Evolutionary conservation across 2,888 invertebrate species (phyloP).

Genomic region (Noctua fimbriata): DNA sequence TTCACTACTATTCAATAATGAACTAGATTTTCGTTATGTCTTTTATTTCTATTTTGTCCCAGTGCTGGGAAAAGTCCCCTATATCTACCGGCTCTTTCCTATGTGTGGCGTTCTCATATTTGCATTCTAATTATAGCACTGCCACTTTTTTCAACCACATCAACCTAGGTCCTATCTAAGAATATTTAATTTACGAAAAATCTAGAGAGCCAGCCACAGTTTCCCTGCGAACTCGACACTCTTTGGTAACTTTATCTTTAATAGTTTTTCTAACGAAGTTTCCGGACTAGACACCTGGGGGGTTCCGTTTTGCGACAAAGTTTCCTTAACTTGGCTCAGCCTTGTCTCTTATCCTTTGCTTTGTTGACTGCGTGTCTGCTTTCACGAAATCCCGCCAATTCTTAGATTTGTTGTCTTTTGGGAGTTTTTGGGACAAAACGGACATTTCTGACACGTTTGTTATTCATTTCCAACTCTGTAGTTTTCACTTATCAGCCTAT

Average conservation of each 20-base stretch:
- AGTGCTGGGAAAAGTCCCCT: neutral
- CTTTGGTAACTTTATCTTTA: conserved; percentile 35
- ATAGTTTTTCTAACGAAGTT: conserved; percentile 43
- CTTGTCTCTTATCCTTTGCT: conserved; percentile 31
- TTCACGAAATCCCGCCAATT: conserved; percentile 24
- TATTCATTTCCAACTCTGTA: neutral
- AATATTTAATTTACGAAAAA: conserved; percentile 4
- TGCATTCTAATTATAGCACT: neutral
- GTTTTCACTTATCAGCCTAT: neutral
- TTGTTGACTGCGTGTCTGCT: conserved; percentile 40
- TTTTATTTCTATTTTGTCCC: neutral
- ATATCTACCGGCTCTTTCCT: neutral
- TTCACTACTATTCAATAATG: neutral
- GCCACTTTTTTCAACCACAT: neutral
- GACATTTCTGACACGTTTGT: conserved; percentile 3
- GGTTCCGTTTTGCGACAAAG: conserved; percentile 43
- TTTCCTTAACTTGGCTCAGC: conserved; percentile 43
- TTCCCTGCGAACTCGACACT: conserved; percentile 32
- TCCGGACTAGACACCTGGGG: conserved; percentile 6
- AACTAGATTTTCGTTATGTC: neutral
- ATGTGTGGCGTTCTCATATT: neutral
- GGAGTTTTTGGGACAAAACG: neutral
- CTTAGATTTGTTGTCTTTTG: conserved; percentile 22
- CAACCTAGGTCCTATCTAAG: neutral
- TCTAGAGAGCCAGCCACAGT: neutral